These are phyloP conservation scores for Eledona agricola DNA, from an alignment of 2,888 invertebrate genomes.

Conservation along the genomic window DNA sequence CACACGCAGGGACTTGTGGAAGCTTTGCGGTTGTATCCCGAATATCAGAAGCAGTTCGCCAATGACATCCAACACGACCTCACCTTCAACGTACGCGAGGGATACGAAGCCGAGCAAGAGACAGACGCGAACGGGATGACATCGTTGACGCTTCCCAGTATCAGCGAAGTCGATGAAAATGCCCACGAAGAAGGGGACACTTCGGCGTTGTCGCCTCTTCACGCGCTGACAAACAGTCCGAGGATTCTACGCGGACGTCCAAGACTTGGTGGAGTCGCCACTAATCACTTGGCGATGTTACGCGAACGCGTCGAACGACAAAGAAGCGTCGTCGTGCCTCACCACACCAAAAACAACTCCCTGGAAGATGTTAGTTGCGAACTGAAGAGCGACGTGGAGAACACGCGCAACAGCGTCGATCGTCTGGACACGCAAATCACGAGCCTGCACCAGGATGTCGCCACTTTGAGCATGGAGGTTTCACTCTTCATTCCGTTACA, in stretches of 20 bases:
- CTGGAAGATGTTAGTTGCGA: constrained; percentile 71
- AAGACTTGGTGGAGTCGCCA: constrained; percentile 59
- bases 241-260: too few species aligned
- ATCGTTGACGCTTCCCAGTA: constrained; percentile 87
- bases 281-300: constrained; percentile 63
- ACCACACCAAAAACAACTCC: constrained; percentile 67
- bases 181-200: constrained; percentile 76
- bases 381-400: constrained; percentile 56
- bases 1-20: constrained; percentile 91
- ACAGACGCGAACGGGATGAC: constrained; percentile 81
- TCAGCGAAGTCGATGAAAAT: constrained; percentile 95
- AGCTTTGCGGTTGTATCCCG: constrained; percentile 88
- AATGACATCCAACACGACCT: constrained; percentile 95
- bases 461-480: constrained; percentile 83
- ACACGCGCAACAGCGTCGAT: constrained; percentile 67
- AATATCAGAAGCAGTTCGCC: constrained; percentile 93
- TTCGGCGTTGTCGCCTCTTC: constrained; percentile 71
- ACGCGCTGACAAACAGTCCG: constrained; percentile 67
- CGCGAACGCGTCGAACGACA: constrained; percentile 75
- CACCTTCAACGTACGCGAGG: constrained; percentile 92
- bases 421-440: constrained; percentile 84
- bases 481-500: constrained; percentile 7
- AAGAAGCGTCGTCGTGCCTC: constrained; percentile 68
- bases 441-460: constrained; percentile 85
- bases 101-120: constrained; percentile 87